Base-by-base conservation (phyloP, 1,140 invertebrate species). In the Plutomurus gul region DNA sequence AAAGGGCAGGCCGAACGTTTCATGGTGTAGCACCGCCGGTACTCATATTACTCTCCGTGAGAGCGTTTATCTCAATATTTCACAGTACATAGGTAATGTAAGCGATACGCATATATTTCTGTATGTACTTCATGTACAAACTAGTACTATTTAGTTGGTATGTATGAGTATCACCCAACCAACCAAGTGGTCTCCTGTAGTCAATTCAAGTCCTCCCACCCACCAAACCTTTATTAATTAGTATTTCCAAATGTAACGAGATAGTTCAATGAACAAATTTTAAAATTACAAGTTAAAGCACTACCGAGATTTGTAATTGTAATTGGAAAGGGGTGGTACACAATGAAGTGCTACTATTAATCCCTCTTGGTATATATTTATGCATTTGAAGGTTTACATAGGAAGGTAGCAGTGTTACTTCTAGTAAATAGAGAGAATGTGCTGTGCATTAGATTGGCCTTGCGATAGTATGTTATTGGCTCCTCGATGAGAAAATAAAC, bases 241-340 rank as follows among this genome's bases (percentile, higher is more conserved):
- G 36, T 65, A 65, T 65, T 65, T 65, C 56, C 56, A 30, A 65
- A 33, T 33, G 56, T 65, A 65, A 65, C 56, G 30, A 33, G 56
- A 65, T 65, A 65, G 36, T 65, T n/a, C n/a, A n/a, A n/a, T n/a
- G 56, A 65, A 65, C 56, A 65, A 65, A 65, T 65, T 65, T 65
- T 65, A 6, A 65, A 30, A 65, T 65, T 65, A 65, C 22, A 49
- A 18, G 46, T 49, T 49, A 49, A 27, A 27, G 56, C 56, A 65
- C 56, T 33, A 33, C 56, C 7, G 56, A 65, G 56, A 65, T 65
- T 65, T 65, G 56, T 65, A 65, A 65, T 65, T 65, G 56, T n/a
- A 33, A n/a, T n/a, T n/a, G n/a, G n/a, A 65, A 65, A 33, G 56
- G 56, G 56, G 16, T 43, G 39, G 39, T 43, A 43, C 11, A 13